These are phyloP conservation scores for Burhinus bistriatus DNA, from an alignment of 2,113 vertebrate species.

Conservation along the genomic window DNA sequence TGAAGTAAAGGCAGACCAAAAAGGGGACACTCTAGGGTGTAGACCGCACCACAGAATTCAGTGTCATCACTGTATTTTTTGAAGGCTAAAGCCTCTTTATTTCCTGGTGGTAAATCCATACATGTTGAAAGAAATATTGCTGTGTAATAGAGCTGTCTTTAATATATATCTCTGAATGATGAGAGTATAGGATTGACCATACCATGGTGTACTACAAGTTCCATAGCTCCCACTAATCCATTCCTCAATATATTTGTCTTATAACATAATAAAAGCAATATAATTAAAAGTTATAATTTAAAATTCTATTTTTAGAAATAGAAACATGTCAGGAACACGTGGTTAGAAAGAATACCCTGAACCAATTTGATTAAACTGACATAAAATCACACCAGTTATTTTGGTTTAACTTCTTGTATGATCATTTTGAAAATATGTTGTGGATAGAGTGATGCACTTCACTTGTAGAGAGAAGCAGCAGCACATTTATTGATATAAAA, in stretches of 20 bases:
- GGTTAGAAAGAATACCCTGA: neutral
- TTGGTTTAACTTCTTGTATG: neutral
- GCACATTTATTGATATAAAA: too few relatives aligned
- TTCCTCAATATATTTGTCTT: neutral
- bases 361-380: neutral
- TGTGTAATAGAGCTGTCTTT: neutral
- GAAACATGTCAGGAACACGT: neutral
- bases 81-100: neutral
- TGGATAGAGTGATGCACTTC: too few relatives aligned
- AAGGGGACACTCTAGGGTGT: neutral
- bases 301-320: neutral
- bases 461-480: too few relatives aligned
- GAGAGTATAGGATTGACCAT: neutral
- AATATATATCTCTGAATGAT: neutral
- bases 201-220: neutral
- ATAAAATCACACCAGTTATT: neutral
- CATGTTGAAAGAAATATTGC: neutral
- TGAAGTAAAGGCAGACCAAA: neutral
- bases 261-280: neutral
- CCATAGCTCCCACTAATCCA: neutral
- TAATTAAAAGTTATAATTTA: neutral
- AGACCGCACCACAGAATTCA: neutral
- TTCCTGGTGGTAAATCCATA: neutral
- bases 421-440: neutral
- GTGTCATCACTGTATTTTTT: neutral